A percentile compares a stretch with the other conserved stretches of the same genome.
phyloP scores from a whole-genome alignment of 2,113 vertebrate genomes.

The Pionites leucogaster region DNA sequence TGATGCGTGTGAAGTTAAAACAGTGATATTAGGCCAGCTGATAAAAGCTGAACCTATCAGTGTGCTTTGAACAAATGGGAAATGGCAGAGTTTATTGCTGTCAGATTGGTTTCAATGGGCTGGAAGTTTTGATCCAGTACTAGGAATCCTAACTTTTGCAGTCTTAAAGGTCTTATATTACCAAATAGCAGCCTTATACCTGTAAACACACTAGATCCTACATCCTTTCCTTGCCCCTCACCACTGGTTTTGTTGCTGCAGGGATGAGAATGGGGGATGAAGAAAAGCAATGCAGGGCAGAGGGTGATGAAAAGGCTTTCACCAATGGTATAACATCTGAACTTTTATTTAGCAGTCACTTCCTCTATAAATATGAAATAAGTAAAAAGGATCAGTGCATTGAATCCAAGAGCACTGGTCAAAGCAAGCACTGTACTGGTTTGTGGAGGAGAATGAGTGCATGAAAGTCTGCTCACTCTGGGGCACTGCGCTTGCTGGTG shows the following conservation, averaged over 20 bases:
- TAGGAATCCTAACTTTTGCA: background rate
- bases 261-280: background rate
- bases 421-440: background rate
- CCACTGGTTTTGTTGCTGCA: background rate
- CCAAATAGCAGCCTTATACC: background rate
- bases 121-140: background rate
- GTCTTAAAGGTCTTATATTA: background rate
- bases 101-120: background rate
- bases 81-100: background rate
- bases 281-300: background rate
- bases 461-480: background rate
- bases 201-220: background rate
- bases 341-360: background rate
- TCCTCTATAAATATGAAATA: background rate
- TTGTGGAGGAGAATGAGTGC: fast-evolving
- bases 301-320: background rate
- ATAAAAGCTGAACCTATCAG: background rate
- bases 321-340: background rate
- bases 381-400: background rate
- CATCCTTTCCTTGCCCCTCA: background rate
- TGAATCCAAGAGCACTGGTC: background rate
- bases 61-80: background rate
- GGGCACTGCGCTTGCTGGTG: background rate
- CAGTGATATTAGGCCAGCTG: background rate
- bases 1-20: background rate